Base-by-base conservation (phyloP, 2,797 vertebrate species). In the Cheirogaleus major region DNA sequence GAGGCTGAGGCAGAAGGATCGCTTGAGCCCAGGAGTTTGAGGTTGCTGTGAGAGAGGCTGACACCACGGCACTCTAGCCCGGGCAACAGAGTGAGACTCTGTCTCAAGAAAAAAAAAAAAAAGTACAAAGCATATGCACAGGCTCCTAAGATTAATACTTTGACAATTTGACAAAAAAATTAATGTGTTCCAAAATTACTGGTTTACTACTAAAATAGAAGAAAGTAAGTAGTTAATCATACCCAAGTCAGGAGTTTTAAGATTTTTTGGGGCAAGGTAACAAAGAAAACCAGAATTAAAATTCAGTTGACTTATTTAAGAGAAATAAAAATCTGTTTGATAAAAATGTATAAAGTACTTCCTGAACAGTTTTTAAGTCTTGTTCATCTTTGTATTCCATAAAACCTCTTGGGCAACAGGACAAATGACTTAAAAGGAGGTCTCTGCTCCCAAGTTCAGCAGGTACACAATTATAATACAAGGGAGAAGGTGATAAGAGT, bases 141-240 rank as follows among this genome's bases (percentile, higher is more conserved):
- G 43, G n/a, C 14, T 45, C 9, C 25, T 65, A 89, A 88, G 63
- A 81, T 52, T 45, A 84, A 95, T 72, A 69, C 32, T 93, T 52
- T 80, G 45, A 91, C 41, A 97, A 87, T 30, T 41, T 61, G 38
- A 93, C 8, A n/a, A 95, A 93, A 85, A 97, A 95, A 61, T 38
- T 11, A 95, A 30, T 43, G 65, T 43, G 43, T 91, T 81, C 43
- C 75, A 88, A 95, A 89, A 93, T 12, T 67, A 18, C 41, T 91
- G 41, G 14, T 79, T 41, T 75, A 86, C 65, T 45, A 78, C 14
- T 65, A 81, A 93, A 93, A 92, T 45, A 82, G 52, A 85, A 93
- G 32, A 81, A 95, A 92, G 70, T 27, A 87, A 82, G 38, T 45
- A 82, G 84, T 75, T 38, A 59, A 79, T 80, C 43, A 63, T 32